Evolutionary conservation across 2,797 vertebrate genomes (phyloP).

Genomic region (Poecile montanus): DNA sequence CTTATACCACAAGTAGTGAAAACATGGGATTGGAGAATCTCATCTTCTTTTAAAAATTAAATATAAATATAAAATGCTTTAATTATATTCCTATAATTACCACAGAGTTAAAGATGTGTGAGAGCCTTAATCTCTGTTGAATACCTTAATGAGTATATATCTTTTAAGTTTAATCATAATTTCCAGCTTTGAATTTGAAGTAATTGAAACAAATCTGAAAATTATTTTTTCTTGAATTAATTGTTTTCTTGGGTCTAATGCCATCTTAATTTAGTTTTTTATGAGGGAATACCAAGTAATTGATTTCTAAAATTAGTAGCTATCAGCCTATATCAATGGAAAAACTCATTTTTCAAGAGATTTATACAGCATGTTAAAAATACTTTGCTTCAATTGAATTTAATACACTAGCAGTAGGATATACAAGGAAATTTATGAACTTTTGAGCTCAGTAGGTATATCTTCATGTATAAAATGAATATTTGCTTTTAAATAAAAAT

Average conservation of each 20-base stretch:
- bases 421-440: background rate
- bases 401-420: background rate
- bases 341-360: background rate
- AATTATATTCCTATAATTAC: background rate
- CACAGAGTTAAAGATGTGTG: background rate
- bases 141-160: background rate
- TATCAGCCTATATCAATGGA: background rate
- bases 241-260: slow-evolving; percentile 6
- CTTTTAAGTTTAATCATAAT: slow-evolving; percentile 1
- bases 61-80: slow-evolving; percentile 5
- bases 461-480: background rate
- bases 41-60: slow-evolving; percentile 2
- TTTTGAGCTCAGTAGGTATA: background rate
- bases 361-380: background rate
- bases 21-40: background rate
- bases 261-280: background rate
- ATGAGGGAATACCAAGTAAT: background rate
- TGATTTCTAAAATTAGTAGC: slow-evolving; percentile 1
- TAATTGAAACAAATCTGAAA: slow-evolving; percentile 29
- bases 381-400: background rate
- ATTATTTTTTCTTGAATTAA: slow-evolving; percentile 14
- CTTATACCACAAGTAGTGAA: background rate
- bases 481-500: background rate
- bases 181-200: slow-evolving; percentile 13
- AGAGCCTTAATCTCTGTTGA: background rate